Conservation (phyloP, 2,113 vertebrate species). For the Numida meleagris region DNA sequence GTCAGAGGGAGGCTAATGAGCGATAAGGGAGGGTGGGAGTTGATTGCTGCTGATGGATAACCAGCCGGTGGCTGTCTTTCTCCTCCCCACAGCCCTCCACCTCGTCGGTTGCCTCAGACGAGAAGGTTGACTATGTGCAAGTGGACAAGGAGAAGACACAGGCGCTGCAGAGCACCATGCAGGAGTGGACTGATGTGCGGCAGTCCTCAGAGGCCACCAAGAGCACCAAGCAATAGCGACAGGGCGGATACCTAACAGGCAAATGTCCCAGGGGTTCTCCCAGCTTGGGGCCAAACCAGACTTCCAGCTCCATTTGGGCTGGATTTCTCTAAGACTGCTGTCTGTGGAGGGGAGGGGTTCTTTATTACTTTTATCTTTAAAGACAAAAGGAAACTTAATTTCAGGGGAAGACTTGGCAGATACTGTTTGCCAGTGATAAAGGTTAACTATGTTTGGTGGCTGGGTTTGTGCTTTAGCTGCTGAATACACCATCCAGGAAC, state of each 20-base stretch:
- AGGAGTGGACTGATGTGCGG: conserved; percentile 98
- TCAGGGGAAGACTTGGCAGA: conserved; percentile 51
- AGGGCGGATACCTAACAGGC: background rate
- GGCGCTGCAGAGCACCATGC: conserved; percentile 97
- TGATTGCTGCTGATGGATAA: background rate
- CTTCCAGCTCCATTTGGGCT: background rate
- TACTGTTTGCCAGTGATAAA: conserved; percentile 51
- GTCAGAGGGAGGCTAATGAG: background rate
- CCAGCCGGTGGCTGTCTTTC: background rate
- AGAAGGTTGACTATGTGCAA: conserved; percentile 98
- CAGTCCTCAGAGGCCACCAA: conserved; percentile 93
- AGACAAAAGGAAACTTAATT: conserved; percentile 20
- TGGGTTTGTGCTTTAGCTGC: conserved; percentile 45
- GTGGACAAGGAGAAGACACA: conserved; percentile 99
- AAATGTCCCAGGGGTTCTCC: background rate
- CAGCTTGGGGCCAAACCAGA: rapidly evolving
- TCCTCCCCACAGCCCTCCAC: conserved; percentile 88
- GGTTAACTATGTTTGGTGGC: conserved; percentile 35
- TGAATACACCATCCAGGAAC: conserved; percentile 38
- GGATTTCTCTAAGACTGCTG: conserved; percentile 32
- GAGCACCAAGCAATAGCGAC: conserved; percentile 80
- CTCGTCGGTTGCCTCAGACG: conserved; percentile 92
- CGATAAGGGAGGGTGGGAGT: background rate
- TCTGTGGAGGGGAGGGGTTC: background rate
- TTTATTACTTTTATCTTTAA: background rate